Evolutionary conservation across 2,113 vertebrate genomes (phyloP).

Genomic region (Pao palembangensis): DNA sequence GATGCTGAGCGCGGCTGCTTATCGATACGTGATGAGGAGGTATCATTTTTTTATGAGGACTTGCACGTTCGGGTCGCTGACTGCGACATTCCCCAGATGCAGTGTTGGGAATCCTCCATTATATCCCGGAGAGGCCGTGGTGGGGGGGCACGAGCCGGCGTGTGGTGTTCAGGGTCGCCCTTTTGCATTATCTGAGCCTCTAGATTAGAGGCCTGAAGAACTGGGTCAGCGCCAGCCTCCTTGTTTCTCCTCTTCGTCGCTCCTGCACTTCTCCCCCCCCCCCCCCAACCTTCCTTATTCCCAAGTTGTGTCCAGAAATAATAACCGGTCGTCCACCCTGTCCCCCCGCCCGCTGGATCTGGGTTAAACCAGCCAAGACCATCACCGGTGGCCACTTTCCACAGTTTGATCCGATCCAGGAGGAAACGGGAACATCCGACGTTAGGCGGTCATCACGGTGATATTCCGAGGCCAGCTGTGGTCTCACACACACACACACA

Average conservation of each 20-base stretch:
- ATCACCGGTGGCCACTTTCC: conserved; percentile 25
- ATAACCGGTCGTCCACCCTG: conserved; percentile 52
- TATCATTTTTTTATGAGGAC: conserved; percentile 27
- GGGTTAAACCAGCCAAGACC: conserved; percentile 52
- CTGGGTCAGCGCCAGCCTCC: conserved; percentile 68
- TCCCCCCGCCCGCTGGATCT: conserved; percentile 53
- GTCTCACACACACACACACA: not conserved
- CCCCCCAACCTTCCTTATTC: conserved; percentile 45
- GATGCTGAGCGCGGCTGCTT: conserved; percentile 51
- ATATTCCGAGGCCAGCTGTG: too few species aligned
- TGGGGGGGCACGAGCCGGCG: conserved; percentile 13
- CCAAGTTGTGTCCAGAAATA: conserved; percentile 63
- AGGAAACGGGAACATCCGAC: too few species aligned
- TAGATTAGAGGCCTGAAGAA: conserved; percentile 71
- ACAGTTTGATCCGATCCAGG: not conserved
- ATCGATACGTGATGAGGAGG: conserved; percentile 61
- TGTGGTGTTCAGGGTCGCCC: conserved; percentile 31
- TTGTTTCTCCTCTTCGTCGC: conserved; percentile 43
- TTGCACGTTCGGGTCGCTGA: conserved; percentile 4
- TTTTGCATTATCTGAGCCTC: conserved; percentile 59
- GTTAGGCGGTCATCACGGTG: too few species aligned
- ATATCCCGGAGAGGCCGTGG: not conserved
- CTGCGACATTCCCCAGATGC: too few species aligned
- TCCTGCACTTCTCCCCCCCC: conserved; percentile 14
- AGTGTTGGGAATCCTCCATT: too few species aligned